Conservation (phyloP, 1,140 invertebrate genomes). For the Drosophila santomea region DNA sequence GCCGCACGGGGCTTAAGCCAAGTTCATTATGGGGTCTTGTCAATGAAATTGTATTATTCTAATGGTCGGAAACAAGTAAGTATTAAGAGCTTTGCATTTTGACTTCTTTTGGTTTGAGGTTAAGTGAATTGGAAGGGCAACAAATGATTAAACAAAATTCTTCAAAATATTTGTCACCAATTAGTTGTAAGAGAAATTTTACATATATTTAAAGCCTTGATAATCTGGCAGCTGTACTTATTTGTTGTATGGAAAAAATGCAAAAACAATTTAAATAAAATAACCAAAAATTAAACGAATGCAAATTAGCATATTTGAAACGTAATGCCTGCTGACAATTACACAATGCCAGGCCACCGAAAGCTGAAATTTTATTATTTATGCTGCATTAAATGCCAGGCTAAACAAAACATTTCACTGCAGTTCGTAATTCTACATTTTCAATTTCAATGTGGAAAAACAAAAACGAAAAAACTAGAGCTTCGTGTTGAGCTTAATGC, state of each 20-base stretch:
- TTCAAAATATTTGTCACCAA: neutral
- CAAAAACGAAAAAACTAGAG: conserved; percentile 5
- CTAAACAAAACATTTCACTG: conserved; percentile 25
- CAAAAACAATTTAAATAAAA: conserved; percentile 46
- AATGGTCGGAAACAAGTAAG: conserved; percentile 23
- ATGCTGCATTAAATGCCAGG: conserved; percentile 64
- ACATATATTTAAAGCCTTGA: neutral
- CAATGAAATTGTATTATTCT: conserved; percentile 9
- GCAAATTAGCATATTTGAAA: conserved; percentile 78
- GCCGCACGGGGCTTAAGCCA: conserved; percentile 7
- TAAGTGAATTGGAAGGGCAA: too few relatives aligned
- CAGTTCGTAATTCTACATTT: conserved; percentile 21
- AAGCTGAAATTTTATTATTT: conserved; percentile 68
- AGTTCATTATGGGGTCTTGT: conserved; percentile 12
- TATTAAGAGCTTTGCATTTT: neutral
- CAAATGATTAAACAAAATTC: too few relatives aligned
- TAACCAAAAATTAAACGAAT: conserved; percentile 59
- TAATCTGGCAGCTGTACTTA: conserved; percentile 8
- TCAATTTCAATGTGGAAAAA: conserved; percentile 8
- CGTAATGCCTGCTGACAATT: conserved; percentile 74
- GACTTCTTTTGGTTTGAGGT: neutral
- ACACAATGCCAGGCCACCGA: conserved; percentile 31
- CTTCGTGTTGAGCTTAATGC: conserved; percentile 23
- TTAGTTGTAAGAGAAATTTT: neutral
- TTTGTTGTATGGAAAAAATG: neutral